Evolutionary conservation across 2,797 vertebrate genomes (phyloP), one percentile per base, ranked within the genome.

Genomic region (Myotis myotis): DNA sequence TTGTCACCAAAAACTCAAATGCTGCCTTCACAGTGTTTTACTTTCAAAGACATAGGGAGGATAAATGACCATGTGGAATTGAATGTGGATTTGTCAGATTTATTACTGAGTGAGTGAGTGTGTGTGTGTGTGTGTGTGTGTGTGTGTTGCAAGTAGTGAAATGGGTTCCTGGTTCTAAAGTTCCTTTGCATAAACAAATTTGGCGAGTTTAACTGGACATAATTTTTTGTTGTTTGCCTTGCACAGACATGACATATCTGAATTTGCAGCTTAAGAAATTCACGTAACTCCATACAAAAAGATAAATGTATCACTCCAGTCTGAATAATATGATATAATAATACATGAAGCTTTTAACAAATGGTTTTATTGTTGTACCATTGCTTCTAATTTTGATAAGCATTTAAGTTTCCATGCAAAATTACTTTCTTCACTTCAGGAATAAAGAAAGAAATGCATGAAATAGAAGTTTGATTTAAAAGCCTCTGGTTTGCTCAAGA

Each of bases 381-480:
- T 86, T 97, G 86, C 95, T 96, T 97, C 57, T 53, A 91, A 91
- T 93, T 96, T 93, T 97, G 96, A 97, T 97, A 97, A 97, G 95
- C 94, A 96, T 93, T 96, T 96, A 94, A 75, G 90, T 94, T 97
- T 86, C 72, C 84, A 76, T 76, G 44, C 72, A 96, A 96, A 96
- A 97, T 97, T 96, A 94, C 95, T 97, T 96, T 92, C 87, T 96
- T 97, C 97, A 95, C 93, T 97, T 97, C 53, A 75, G 70, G 96
- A 96, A 96, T 93, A 97, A 95, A 97, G 95, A 86, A 97, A 96
- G 90, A 96, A 97, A 94, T 91, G 96, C 92, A 97, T 97, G 94
- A 97, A 97, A 96, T 85, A 89, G 80, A 96, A 96, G 91, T 97
- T 96, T 97, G 93, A 97, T 97, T 96, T 96, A 94, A 94, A 96